These are phyloP conservation scores for Apotomis capreana DNA, from an alignment of 2,888 invertebrate genomes.

Conservation along the genomic window DNA sequence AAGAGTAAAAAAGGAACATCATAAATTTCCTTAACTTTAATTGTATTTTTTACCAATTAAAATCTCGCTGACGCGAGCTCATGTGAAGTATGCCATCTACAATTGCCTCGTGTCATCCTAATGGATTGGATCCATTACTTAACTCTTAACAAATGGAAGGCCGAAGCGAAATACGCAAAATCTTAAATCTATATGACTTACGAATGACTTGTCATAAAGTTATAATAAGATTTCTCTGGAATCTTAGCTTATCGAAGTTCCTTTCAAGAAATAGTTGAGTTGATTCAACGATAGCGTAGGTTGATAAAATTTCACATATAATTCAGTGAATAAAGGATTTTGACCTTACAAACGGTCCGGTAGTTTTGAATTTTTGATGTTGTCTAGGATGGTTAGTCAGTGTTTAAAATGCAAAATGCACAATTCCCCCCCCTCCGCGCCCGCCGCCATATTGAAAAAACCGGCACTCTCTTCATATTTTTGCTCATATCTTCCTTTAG, in stretches of 20 bases:
- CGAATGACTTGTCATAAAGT: constrained; percentile 1
- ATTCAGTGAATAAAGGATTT: too few species aligned
- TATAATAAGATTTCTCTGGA: neutral
- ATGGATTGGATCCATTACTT: constrained; percentile 21
- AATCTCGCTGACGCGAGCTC: constrained; percentile 1
- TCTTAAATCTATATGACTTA: neutral
- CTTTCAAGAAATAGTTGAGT: neutral
- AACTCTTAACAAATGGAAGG: constrained; percentile 6
- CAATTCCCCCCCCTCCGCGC: too few species aligned
- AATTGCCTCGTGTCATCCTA: constrained; percentile 15
- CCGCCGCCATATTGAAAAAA: too few species aligned
- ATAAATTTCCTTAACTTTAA: neutral
- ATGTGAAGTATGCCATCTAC: neutral
- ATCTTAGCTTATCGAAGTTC: neutral
- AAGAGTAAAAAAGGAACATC: too few species aligned
- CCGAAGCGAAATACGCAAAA: neutral
- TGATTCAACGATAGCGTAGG: neutral
- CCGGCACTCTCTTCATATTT: too few species aligned
- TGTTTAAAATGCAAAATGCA: too few species aligned
- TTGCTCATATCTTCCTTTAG: too few species aligned
- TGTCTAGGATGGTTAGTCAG: too few species aligned
- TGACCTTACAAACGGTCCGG: too few species aligned
- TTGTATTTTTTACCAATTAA: neutral
- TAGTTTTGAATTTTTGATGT: too few species aligned
- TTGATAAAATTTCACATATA: too few species aligned